Evolutionary conservation across 1,140 invertebrate genomes (phyloP).

Genomic region (Luehdorfia chinensis): DNA sequence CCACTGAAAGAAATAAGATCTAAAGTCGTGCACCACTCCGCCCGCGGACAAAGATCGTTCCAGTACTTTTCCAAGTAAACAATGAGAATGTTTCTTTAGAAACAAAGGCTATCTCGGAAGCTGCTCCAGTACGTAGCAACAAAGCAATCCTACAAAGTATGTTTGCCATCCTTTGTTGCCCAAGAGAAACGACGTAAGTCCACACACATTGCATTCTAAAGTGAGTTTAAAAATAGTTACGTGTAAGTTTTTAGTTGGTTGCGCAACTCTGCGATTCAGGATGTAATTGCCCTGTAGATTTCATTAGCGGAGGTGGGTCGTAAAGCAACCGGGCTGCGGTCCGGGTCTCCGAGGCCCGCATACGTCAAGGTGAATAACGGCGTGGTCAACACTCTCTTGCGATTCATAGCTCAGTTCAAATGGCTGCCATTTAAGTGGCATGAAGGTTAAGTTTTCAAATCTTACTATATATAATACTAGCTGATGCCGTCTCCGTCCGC

Average conservation of each 20-base stretch:
- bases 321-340: neutral
- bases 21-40: too few species aligned
- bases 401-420: too few species aligned
- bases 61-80: neutral
- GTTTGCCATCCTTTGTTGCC: neutral
- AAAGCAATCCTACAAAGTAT: conserved; percentile 7
- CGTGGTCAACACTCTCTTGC: too few species aligned
- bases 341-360: neutral
- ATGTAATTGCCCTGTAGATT: conserved; percentile 7
- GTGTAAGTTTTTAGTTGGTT: neutral
- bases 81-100: neutral
- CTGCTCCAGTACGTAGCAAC: too few species aligned
- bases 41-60: too few species aligned
- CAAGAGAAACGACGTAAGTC: too few species aligned
- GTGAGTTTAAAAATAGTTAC: neutral
- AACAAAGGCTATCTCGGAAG: neutral
- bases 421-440: too few species aligned
- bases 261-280: neutral
- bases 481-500: too few species aligned
- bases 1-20: too few species aligned
- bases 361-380: conserved; percentile 4
- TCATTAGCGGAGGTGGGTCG: neutral
- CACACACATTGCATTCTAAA: neutral
- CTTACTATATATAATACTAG: too few species aligned
- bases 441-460: too few species aligned